Evolutionary conservation across 2,888 invertebrate genomes (phyloP).

Genomic region (Thymelicus sylvestris): DNA sequence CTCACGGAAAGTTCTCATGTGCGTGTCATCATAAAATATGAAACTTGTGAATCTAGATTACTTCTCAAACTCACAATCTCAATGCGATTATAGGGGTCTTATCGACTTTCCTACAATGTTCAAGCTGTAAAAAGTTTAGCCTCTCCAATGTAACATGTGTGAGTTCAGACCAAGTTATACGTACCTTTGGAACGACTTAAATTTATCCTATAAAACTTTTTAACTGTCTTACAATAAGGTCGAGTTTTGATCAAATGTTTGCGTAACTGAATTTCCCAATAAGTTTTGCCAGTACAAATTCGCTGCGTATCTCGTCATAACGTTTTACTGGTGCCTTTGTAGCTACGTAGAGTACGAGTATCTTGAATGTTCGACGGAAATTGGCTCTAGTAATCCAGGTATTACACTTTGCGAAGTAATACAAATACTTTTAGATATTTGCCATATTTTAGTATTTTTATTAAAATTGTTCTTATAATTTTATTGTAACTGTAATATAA

Average conservation of each 20-base stretch:
- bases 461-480: no score
- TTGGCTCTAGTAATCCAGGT: constrained; percentile 64
- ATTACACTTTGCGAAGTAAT: constrained; percentile 9
- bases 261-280: constrained; percentile 31
- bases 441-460: background rate
- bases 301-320: constrained; percentile 75
- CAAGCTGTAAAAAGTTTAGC: constrained; percentile 78
- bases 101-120: constrained; percentile 73
- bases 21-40: constrained; percentile 39
- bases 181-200: constrained; percentile 39
- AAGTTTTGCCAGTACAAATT: constrained; percentile 56
- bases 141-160: constrained; percentile 69
- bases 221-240: constrained; percentile 42
- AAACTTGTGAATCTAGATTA: constrained; percentile 49
- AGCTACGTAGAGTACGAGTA: constrained; percentile 54
- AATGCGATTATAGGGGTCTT: constrained; percentile 69
- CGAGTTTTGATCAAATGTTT: constrained; percentile 39
- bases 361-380: constrained; percentile 64
- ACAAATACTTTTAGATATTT: background rate
- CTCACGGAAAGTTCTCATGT: constrained; percentile 35
- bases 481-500: no score
- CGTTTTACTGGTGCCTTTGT: constrained; percentile 72
- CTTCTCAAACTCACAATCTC: constrained; percentile 59
- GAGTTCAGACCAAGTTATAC: constrained; percentile 51
- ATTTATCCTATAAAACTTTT: constrained; percentile 25